Evolutionary conservation across 2,888 invertebrate genomes (phyloP), one percentile per base, ranked within the genome.

Genomic region (Morpho deidamia): DNA sequence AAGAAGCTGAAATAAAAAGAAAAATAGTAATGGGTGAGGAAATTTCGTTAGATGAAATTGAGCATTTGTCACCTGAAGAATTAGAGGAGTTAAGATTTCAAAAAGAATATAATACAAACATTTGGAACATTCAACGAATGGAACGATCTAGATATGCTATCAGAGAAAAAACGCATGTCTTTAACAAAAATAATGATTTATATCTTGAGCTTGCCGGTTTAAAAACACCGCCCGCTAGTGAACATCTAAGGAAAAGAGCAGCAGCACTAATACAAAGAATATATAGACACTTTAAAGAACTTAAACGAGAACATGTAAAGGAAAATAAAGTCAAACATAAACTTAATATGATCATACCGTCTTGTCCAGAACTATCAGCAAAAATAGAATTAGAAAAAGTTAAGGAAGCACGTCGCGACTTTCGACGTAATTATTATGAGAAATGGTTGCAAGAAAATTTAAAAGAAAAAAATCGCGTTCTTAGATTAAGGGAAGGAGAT

Each of bases 261-360:
- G 72, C 76, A 4, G 52, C 58, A 33, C 59, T 83, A 10, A 83
- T 89, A 60, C 72, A 81, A 66, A 56, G 45, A 34, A 58, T 78
- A 9, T 82, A 90, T 78, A 78, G 90, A 62, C 83, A 82, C 9
- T 91, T 85, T 67, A 73, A 79, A 66, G 74, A 77, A 35, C 66
- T 90, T 1, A 82, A 90, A 66, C 69, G 80, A 41, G 62, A 81
- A 38, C 80, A 84, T 52, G 37, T 67, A 8, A 81, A 77, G 64
- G 90, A 91, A 41, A 64, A 69, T 8, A 73, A 78, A 59, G 63
- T 91, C 2, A 88, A 90, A 66, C 67, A 84, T 45, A 76, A 90
- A 50, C 78, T 93, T 49, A 91, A 90, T 43, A 92, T 93, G 92
- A 78, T 84, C n/a, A 81, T 91, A 51, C 81, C 91, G 1, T 83